These are phyloP conservation scores for Mythimna impura DNA, from an alignment of 2,888 invertebrate genomes.

Conservation along the genomic window DNA sequence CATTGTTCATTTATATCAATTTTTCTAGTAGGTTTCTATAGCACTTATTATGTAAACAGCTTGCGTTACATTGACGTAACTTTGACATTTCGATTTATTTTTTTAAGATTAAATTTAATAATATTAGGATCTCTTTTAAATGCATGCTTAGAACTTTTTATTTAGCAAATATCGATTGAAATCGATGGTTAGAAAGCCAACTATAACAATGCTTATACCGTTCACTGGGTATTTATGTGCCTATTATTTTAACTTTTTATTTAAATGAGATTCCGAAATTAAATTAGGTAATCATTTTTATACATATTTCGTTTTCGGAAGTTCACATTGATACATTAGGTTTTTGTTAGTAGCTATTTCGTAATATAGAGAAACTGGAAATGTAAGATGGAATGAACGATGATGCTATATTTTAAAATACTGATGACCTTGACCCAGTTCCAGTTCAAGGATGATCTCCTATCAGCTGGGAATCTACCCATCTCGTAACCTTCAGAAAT, in stretches of 20 bases:
- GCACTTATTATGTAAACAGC: slow-evolving; percentile 57
- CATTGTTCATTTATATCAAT: slow-evolving; percentile 66
- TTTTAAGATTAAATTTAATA: slow-evolving; percentile 21
- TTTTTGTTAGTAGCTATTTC: slow-evolving; percentile 45
- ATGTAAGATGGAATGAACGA: slow-evolving; percentile 86
- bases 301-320: slow-evolving; percentile 6
- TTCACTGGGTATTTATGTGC: slow-evolving; percentile 12
- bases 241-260: not conserved
- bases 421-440: slow-evolving; percentile 92
- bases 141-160: slow-evolving; percentile 37
- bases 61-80: slow-evolving; percentile 46
- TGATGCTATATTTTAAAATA: slow-evolving; percentile 80
- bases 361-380: slow-evolving; percentile 66
- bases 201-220: slow-evolving; percentile 15
- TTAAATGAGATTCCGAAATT: not conserved
- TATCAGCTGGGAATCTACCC: slow-evolving; percentile 91
- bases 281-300: not conserved
- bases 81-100: slow-evolving; percentile 50
- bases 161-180: slow-evolving; percentile 14
- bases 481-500: slow-evolving; percentile 92
- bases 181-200: slow-evolving; percentile 23
- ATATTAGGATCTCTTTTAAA: slow-evolving; percentile 42
- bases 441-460: slow-evolving; percentile 92
- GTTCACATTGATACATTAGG: slow-evolving; percentile 10
- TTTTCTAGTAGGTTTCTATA: slow-evolving; percentile 25